phyloP scores from a whole-genome alignment of 2,888 invertebrate genomes.

The Adineta ricciae region DNA sequence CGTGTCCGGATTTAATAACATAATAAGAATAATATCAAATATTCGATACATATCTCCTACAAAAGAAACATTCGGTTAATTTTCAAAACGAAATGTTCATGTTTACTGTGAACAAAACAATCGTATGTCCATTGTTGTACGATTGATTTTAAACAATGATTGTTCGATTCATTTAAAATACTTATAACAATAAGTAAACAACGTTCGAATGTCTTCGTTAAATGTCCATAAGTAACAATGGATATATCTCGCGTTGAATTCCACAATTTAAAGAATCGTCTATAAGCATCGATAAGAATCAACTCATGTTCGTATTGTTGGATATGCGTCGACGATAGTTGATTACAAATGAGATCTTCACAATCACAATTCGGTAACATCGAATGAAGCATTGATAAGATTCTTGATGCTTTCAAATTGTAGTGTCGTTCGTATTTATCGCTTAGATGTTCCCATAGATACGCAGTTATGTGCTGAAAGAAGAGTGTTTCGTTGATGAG shows the following conservation, averaged over 20 bases:
- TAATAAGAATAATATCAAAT: conserved; percentile 65
- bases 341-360: conserved; percentile 27
- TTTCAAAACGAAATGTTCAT: not conserved
- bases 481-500: not conserved
- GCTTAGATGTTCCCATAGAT: conserved; percentile 22
- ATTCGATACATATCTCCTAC: conserved; percentile 58
- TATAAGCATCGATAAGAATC: conserved; percentile 55
- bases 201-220: conserved; percentile 31
- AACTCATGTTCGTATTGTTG: conserved; percentile 12
- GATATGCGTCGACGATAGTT: conserved; percentile 8
- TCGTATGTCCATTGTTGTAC: conserved; percentile 17
- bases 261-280: conserved; percentile 63
- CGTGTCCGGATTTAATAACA: conserved; percentile 67
- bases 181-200: conserved; percentile 24
- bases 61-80: conserved; percentile 34
- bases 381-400: conserved; percentile 29
- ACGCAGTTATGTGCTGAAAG: conserved; percentile 5
- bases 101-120: not conserved
- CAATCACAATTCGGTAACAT: conserved; percentile 28
- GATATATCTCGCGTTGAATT: conserved; percentile 61
- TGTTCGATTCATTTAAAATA: conserved; percentile 6
- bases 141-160: conserved; percentile 15
- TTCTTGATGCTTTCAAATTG: conserved; percentile 20
- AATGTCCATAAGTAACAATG: conserved; percentile 18
- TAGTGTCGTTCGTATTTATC: conserved; percentile 14